Evolutionary conservation across 1,140 invertebrate genomes (phyloP), one percentile per base, ranked within the genome.

Genomic region (Lasaia peninsularis): DNA sequence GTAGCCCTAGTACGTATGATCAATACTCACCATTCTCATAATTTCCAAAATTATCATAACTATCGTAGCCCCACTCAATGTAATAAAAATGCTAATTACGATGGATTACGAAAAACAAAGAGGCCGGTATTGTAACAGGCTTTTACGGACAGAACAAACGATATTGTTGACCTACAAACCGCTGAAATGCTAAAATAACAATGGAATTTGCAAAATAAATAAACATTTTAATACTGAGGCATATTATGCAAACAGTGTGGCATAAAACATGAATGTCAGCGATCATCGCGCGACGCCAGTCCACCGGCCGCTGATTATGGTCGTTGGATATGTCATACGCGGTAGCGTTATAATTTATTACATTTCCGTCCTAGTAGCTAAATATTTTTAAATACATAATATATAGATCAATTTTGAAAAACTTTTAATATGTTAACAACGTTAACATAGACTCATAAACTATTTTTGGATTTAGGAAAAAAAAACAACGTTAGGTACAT

Each of bases 201-300:
- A 48, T 48, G 18, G 40, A n/a, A 48, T 48, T 48, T 48, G 40
- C 18, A n/a, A 48, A 48, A 48, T 48, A 48, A 48, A 48, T 48
- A 48, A 48, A 48, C 40, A 48, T 48, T 48, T 48, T 48, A 21
- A 48, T 48, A 48, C 18, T 10, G 18, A 48, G 40, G 40, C 18
- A 18, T 48, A 48, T 48, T 48, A 48, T 21, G 40, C 40, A 48
- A 48, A 48, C 40, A 48, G 40, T 48, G 40, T 48, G 16, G 18
- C 40, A 48, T 48, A 20, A 48, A 48, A 48, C 18, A 48, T 48
- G 10, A 48, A 48, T 48, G 40, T 48, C 40, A n/a, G 16, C 40
- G 40, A 48, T 48, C 40, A 48, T 20, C 40, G 40, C 18, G 20
- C 18, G 40, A 48, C 40, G 40, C 40, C 40, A 48, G 16, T 18